Percentiles rank a stretch among this genome's conserved stretches.
These are phyloP conservation scores for Cepaea nemoralis DNA, from an alignment of 1,140 invertebrate genomes.

Conservation along the genomic window DNA sequence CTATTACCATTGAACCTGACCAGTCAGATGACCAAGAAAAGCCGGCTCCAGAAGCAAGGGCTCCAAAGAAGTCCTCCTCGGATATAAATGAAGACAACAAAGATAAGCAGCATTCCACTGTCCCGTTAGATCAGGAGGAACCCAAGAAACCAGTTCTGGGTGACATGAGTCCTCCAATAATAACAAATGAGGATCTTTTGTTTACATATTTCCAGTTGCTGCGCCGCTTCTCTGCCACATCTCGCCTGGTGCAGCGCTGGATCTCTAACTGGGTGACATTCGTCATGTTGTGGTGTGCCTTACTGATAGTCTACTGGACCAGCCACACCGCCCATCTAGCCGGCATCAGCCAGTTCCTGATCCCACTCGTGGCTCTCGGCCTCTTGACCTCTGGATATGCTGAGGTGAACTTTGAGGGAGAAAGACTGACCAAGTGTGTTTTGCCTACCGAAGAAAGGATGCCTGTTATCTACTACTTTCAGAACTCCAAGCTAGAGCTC, in stretches of 20 bases:
- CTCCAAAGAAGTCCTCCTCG: neutral
- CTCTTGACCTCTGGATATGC: constrained; percentile 69
- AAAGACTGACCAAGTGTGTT: constrained; percentile 58
- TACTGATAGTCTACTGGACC: constrained; percentile 64
- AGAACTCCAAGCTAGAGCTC: constrained; percentile 21
- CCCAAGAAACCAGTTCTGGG: neutral
- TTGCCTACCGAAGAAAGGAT: constrained; percentile 31
- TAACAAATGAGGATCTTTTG: constrained; percentile 68
- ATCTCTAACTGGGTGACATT: constrained; percentile 68
- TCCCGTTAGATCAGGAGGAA: neutral
- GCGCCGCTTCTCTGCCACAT: constrained; percentile 67
- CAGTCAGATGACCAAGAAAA: neutral
- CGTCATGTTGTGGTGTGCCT: constrained; percentile 65
- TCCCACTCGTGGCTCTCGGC: constrained; percentile 67
- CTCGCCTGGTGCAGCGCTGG: constrained; percentile 70
- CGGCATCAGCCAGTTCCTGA: constrained; percentile 67
- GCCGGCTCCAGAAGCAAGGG: neutral
- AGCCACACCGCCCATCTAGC: constrained; percentile 59
- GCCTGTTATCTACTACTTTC: constrained; percentile 27
- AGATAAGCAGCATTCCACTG: neutral
- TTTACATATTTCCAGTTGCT: constrained; percentile 72
- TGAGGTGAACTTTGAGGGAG: constrained; percentile 71
- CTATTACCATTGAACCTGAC: too few species aligned
- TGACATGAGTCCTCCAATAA: constrained; percentile 44
- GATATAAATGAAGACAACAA: neutral